Conservation (phyloP, 2,797 vertebrate genomes). For the Sandelia bainsii region DNA sequence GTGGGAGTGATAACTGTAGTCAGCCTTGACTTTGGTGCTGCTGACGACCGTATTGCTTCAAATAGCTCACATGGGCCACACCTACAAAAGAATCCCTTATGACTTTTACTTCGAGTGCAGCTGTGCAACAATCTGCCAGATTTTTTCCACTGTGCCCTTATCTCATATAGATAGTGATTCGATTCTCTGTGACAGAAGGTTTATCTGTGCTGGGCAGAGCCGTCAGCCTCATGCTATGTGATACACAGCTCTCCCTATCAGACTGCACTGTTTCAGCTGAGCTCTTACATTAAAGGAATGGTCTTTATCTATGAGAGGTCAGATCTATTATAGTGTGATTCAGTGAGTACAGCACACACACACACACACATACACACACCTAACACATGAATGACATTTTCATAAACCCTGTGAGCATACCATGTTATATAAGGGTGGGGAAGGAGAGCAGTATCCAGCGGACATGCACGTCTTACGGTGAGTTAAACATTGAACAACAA, state of each 20-base stretch:
- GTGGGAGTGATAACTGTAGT: slow-evolving; percentile 23
- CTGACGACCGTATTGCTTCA: slow-evolving; percentile 54
- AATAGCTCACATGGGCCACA: slow-evolving; percentile 48
- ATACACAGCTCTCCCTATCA: slow-evolving; percentile 25
- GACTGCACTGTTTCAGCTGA: slow-evolving; percentile 28
- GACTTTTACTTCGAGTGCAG: slow-evolving; percentile 50
- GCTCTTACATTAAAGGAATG: slow-evolving; percentile 39
- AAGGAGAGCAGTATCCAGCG: slow-evolving; percentile 20
- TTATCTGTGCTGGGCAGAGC: slow-evolving; percentile 62
- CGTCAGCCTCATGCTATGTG: slow-evolving; percentile 47
- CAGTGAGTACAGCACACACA: slow-evolving; percentile 21
- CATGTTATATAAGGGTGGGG: slow-evolving; percentile 43
- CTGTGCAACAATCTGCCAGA: slow-evolving; percentile 63
- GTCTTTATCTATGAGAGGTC: slow-evolving; percentile 27
- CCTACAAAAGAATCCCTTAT: slow-evolving; percentile 46
- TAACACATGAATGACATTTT: slow-evolving; percentile 54
- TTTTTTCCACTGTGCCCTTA: slow-evolving; percentile 66
- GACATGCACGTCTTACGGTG: slow-evolving; percentile 3
- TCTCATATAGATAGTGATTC: slow-evolving; percentile 59
- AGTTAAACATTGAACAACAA: slow-evolving; percentile 62
- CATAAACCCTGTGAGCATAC: slow-evolving; percentile 42
- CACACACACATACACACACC: slow-evolving; percentile 22
- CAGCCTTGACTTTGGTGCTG: slow-evolving; percentile 50
- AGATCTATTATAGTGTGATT: slow-evolving; percentile 8
- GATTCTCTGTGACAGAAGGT: slow-evolving; percentile 41